Evolutionary conservation across 2,113 vertebrate genomes (phyloP), one percentile per base, ranked within the genome.

Genomic region (Pogonocichla stellata): DNA sequence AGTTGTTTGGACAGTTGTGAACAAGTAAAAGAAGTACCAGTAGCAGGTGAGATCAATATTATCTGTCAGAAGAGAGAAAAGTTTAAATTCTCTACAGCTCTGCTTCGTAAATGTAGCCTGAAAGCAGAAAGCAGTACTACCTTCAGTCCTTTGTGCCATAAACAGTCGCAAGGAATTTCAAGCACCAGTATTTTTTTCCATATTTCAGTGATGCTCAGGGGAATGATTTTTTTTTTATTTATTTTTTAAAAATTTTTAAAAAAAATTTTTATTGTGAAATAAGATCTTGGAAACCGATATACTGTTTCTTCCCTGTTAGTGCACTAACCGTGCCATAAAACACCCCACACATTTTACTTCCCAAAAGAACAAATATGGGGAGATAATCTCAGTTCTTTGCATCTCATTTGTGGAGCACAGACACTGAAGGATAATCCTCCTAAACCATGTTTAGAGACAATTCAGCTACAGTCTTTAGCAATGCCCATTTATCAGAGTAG

Each of bases 261-360:
- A 36, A 36, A 36, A 8, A 8, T 45, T 22, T 14, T 13, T 5
- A 38, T 40, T 40, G 13, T 40, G 38, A 40, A 40, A 40, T 64
- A 78, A 71, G 13, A 5, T 36, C 8, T 75, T 86, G 11, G 25
- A 60, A 80, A 60, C 4, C 29, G 24, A 33, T 29, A 10, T 8
- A 23, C 1, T 28, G 2, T 36, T 7, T 80, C 17, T 80, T 69
- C 6, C 25, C 23, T 61, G 4, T 72, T 40, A 51, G 12, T 16
- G 33, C 14, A 16, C 18, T 51, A 75, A 67, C 1, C 12, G 9
- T 18, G 33, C 36, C 9, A 24, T 10, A 6, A 82, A 64, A 75
- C 5, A 36, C 1, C 6, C 0, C 5, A 15, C 20, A 51, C 11
- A 8, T 1, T 51, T 19, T 11, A 38, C 20, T 82, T 88, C 9